A percentile compares a stretch with the other conserved stretches of the same genome.
Evolutionary conservation across 2,113 vertebrate genomes (phyloP).

Genomic region (Melanerpes formicivorus): DNA sequence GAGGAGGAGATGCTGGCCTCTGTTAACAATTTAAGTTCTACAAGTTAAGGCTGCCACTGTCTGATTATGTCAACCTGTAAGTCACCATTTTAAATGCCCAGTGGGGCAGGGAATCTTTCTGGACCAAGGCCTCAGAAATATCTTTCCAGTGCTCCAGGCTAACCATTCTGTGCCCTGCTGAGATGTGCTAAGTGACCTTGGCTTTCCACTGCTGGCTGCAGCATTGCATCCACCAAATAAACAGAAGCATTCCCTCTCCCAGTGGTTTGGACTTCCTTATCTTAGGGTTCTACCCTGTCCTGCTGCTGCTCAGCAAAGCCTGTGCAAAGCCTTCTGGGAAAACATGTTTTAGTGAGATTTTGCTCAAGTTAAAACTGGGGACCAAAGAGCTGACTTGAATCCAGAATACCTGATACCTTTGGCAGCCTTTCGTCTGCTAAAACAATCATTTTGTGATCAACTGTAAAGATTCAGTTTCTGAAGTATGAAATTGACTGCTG

Average conservation of each 20-base stretch:
- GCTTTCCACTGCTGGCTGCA: background rate
- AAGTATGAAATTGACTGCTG: background rate
- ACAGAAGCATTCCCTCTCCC: background rate
- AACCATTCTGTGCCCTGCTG: background rate
- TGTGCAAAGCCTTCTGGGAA: background rate
- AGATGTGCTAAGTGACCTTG: background rate
- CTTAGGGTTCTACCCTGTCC: background rate
- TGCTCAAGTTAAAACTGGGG: background rate
- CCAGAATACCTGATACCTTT: background rate
- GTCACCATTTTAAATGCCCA: no score
- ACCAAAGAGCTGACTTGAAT: background rate
- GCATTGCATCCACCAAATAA: background rate
- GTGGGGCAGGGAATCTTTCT: background rate
- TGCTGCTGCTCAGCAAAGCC: background rate
- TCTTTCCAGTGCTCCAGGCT: background rate
- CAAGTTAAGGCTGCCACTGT: background rate
- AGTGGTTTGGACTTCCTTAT: background rate
- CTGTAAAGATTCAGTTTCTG: background rate
- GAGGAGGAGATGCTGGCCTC: background rate
- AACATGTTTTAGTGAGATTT: background rate
- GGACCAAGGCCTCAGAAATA: background rate
- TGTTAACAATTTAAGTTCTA: background rate
- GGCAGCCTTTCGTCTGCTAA: background rate
- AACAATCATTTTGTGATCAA: background rate
- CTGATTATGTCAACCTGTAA: background rate